Conservation (phyloP, 2,888 invertebrate genomes). For the Megastigmus dorsalis region DNA sequence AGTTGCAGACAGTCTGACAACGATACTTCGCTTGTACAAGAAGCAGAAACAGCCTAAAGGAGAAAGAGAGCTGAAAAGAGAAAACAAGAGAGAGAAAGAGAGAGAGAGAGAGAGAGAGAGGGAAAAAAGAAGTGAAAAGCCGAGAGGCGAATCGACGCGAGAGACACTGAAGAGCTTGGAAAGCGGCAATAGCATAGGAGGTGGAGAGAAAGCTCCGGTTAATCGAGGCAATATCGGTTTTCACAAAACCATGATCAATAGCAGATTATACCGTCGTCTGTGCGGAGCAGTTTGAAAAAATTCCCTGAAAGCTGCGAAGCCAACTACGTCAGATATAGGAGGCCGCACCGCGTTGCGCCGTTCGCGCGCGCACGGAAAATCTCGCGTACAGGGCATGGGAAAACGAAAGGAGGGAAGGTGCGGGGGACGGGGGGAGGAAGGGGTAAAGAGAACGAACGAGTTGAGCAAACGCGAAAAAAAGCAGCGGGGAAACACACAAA, state of each 20-base stretch:
- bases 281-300: slow-evolving; percentile 69
- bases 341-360: no score
- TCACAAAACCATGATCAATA: slow-evolving; percentile 70
- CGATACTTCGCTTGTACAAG: background rate
- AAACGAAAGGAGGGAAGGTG: background rate
- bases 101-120: slow-evolving; percentile 42
- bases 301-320: slow-evolving; percentile 29
- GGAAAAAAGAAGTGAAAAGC: background rate
- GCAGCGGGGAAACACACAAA: background rate
- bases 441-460: background rate
- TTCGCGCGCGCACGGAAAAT: no score
- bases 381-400: no score
- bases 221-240: slow-evolving; percentile 64
- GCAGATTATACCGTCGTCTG: slow-evolving; percentile 73
- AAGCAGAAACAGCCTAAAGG: background rate
- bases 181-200: background rate
- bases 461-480: background rate
- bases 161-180: background rate
- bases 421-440: background rate
- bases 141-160: slow-evolving; percentile 13
- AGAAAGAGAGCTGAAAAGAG: background rate
- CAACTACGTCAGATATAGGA: slow-evolving; percentile 1
- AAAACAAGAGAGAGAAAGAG: background rate
- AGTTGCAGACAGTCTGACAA: no score
- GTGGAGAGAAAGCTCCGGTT: slow-evolving; percentile 57